Evolutionary conservation across 2,797 vertebrate genomes (phyloP), one percentile per base, ranked within the genome.

Genomic region (Lithobates pipiens): DNA sequence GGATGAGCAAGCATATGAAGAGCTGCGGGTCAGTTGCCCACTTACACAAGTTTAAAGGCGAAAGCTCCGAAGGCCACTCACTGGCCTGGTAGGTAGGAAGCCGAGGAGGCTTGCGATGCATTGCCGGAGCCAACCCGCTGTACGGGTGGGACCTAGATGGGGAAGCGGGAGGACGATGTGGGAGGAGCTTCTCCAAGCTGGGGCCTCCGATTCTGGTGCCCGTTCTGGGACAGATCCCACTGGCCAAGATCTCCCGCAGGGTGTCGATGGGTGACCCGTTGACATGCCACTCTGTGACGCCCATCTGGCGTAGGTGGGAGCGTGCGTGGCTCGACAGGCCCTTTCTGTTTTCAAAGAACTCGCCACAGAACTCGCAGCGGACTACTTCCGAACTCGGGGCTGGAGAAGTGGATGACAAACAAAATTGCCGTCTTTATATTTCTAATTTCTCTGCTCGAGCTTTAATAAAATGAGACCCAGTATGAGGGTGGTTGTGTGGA

Each of bases 261-360:
- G 98, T 99, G 93, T 99, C 97, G 42, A 98, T 98, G 21, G 97
- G 98, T 79, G 96, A 97, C 7, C 96, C 95, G 34, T 95, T 97
- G 86, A 96, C 95, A 0, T 92, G 96, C 96, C 97, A 98, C 90
- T 96, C 95, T 2, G 93, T 94, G 16, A 97, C 94, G 0, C 97
- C 97, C 77, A 98, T 95, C 85, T 98, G 96, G 0, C 97, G 94
- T 76, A 98, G 93, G 85, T 99, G 97, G 21, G 96, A 95, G 0
- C 97, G 96, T 0, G 95, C 97, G 0, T 98, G 97, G 91, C 97
- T 98, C 0, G 97, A 98, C 9, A 98, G 94, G 0, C 97, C 97
- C 90, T 98, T 99, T 15, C 97, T 96, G 68, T 97, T 98, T 29
- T 98, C 97, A 13, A 99, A 99, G 89, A 96, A 95, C 89, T 98